Evolutionary conservation across 2,113 vertebrate genomes (phyloP).

Genomic region (Pimephales promelas): DNA sequence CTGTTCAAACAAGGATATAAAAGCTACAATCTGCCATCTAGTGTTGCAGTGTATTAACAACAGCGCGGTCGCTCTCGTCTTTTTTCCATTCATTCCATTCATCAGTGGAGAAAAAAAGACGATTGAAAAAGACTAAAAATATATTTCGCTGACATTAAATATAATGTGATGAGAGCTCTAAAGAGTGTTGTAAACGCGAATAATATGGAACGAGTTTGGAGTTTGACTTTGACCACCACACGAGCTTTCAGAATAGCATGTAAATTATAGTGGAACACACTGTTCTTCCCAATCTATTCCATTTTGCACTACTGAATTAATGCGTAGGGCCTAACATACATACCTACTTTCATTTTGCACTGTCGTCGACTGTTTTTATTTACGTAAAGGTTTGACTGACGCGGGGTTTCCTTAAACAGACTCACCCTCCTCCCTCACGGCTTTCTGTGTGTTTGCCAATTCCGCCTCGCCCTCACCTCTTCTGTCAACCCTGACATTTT

Average conservation of each 20-base stretch:
- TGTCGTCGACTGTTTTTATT: slow-evolving; percentile 14
- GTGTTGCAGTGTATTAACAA: slow-evolving; percentile 18
- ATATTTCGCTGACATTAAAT: not conserved
- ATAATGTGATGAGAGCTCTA: not conserved
- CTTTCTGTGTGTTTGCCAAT: slow-evolving; percentile 54
- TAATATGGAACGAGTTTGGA: not conserved
- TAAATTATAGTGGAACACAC: not conserved
- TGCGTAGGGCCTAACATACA: not conserved
- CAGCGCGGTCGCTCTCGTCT: not conserved
- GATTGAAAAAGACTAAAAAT: not conserved
- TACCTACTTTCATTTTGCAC: not conserved
- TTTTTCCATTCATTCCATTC: not conserved
- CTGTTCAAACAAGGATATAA: not conserved
- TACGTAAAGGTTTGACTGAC: not conserved
- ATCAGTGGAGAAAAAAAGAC: not conserved
- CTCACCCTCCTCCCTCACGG: not conserved
- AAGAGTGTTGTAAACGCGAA: not conserved
- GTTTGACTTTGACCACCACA: not conserved
- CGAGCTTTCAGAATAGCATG: not conserved
- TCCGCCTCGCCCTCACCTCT: slow-evolving; percentile 65
- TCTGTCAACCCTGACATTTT: slow-evolving; percentile 74
- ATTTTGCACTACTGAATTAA: not conserved
- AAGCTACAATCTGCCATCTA: slow-evolving; percentile 45
- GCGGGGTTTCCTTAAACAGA: not conserved
- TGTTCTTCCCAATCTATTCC: not conserved